Percentiles rank a stretch among this genome's conserved stretches.
Conservation (phyloP, 2,113 vertebrate species). For the Arothron firmamentum region DNA sequence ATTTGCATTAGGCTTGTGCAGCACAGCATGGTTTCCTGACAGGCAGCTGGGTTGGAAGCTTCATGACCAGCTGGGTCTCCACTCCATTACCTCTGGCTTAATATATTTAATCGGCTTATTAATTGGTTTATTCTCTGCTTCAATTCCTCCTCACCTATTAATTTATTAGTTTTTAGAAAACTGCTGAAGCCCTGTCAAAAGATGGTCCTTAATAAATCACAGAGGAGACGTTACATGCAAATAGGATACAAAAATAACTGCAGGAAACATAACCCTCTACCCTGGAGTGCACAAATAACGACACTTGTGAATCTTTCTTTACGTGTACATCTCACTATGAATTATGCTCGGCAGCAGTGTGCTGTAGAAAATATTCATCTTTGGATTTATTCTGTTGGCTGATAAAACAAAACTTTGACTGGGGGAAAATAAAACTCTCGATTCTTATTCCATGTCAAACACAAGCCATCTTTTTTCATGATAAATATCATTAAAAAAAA, state of each 20-base stretch:
- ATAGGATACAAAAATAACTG: conserved; percentile 23
- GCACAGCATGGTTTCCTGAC: neutral
- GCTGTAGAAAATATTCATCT: neutral
- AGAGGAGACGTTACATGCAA: conserved; percentile 28
- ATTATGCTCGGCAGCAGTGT: neutral
- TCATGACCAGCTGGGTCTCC: neutral
- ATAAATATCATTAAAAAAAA: too few relatives aligned
- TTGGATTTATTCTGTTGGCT: neutral
- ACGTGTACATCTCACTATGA: neutral
- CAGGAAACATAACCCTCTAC: neutral
- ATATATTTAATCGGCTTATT: conserved; percentile 35
- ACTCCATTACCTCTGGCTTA: conserved; percentile 3
- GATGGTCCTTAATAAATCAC: neutral
- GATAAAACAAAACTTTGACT: neutral
- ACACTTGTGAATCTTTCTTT: too few relatives aligned
- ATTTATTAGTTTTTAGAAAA: conserved; percentile 13
- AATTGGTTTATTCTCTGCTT: conserved; percentile 33
- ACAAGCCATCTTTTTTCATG: too few relatives aligned
- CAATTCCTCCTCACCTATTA: conserved; percentile 4
- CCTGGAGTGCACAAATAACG: too few relatives aligned
- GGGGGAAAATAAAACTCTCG: neutral
- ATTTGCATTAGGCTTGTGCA: conserved; percentile 28
- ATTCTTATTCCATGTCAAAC: too few relatives aligned
- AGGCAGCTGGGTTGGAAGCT: neutral
- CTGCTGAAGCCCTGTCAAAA: neutral